Evolutionary conservation across 2,797 vertebrate genomes (phyloP), one percentile per base, ranked within the genome.

Genomic region (Microctenopoma steveboyesi): DNA sequence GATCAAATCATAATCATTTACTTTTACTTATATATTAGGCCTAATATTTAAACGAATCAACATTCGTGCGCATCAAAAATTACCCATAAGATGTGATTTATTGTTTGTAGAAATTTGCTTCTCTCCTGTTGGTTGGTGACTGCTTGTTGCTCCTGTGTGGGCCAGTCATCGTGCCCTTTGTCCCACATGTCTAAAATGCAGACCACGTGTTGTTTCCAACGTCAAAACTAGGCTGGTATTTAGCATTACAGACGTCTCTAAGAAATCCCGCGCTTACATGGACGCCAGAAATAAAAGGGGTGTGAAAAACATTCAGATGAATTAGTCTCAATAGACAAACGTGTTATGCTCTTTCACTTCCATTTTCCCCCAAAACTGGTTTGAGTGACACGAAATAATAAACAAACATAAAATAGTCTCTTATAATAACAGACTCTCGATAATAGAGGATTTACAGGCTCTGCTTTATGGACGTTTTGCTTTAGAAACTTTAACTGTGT

Each of bases 161-260:
- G 7, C 71, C 54, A 53, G 35, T 54, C 86, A 61, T 76, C 67
- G 69, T 92, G 90, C 91, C 90, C 91, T 93, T 95, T 94, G 92
- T 93, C 92, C 93, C 81, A 90, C 87, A 89, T 89, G 87, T 86
- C 80, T 83, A 81, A 88, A 91, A 91, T 80, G 76, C 89, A 84
- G 78, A 93, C 90, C 94, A 94, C 93, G 93, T 94, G 93, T 92
- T 91, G 84, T 89, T 88, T 89, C 84, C 80, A 79, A 83, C 88
- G 88, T 90, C 82, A 92, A 83, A 89, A 72, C 63, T 37, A 79
- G 75, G 54, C 51, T 81, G 72, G 15, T 49, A 72, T 77, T 78
- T 62, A 25, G 63, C 46, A 25, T 72, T 61, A 51, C 15, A 39
- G 42, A 15, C n/a, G 7, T 28, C 43, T n/a, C 15, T 4, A 22